Evolutionary conservation across 2,797 vertebrate species (phyloP).

Genomic region (Pitangus sulphuratus): DNA sequence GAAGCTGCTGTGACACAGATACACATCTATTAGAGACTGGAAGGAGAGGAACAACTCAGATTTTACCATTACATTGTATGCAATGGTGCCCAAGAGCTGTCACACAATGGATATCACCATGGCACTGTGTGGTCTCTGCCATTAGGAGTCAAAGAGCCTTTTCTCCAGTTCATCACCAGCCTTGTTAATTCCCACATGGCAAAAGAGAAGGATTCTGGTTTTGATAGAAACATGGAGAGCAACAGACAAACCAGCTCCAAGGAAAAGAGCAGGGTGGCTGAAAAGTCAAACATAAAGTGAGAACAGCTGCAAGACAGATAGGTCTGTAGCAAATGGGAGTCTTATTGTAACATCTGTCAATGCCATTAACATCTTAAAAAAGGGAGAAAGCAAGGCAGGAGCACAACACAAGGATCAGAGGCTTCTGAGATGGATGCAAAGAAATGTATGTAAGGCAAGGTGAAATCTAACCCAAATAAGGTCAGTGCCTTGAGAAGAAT

Average conservation of each 20-base stretch:
- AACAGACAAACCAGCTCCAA: not conserved
- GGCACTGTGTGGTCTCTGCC: not conserved
- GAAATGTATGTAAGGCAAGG: not conserved
- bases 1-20: not conserved
- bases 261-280: not conserved
- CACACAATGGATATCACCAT: not conserved
- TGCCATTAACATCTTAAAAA: not conserved
- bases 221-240: not conserved
- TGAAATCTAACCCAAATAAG: not conserved
- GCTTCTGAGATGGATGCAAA: not conserved
- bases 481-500: not conserved
- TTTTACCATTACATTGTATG: not conserved
- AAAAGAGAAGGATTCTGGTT: not conserved
- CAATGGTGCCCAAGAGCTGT: not conserved
- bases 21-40: not conserved
- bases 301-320: not conserved
- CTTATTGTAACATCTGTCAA: not conserved
- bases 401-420: not conserved
- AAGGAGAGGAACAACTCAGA: accelerated
- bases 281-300: not conserved
- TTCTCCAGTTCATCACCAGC: not conserved
- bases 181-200: not conserved
- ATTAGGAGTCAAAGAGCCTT: not conserved
- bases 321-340: not conserved
- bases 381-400: not conserved